Conservation (phyloP, 2,113 vertebrate genomes). For the Ictidomys tridecemlineatus region DNA sequence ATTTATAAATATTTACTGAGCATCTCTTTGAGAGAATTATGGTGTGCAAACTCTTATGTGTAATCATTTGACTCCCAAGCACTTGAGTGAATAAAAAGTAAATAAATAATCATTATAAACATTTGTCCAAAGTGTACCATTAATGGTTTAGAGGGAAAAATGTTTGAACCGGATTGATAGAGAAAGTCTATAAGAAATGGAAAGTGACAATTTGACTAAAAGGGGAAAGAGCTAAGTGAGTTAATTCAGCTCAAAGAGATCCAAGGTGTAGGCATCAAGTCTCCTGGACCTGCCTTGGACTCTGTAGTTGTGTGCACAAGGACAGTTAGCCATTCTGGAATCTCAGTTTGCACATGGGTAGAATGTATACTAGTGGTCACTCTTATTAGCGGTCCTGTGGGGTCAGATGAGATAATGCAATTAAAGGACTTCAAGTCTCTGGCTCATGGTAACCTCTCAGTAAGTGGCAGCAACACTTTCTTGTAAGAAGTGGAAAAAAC, state of each 20-base stretch:
- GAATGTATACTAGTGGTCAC: rapidly evolving
- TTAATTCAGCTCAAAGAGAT: rapidly evolving
- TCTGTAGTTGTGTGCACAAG: rapidly evolving
- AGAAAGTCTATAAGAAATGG: background rate
- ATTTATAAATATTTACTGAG: background rate
- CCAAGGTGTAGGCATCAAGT: rapidly evolving
- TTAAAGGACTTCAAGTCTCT: background rate
- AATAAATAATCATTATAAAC: background rate
- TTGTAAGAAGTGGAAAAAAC: background rate
- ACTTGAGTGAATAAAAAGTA: background rate
- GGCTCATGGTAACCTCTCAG: background rate
- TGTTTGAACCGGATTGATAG: too few species aligned
- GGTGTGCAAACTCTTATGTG: too few species aligned
- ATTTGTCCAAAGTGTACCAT: background rate
- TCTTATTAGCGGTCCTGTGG: rapidly evolving
- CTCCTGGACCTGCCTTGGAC: background rate
- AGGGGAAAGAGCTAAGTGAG: rapidly evolving
- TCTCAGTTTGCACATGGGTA: background rate
- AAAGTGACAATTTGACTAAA: background rate
- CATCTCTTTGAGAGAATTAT: background rate
- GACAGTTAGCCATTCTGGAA: too few species aligned
- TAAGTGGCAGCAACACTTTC: background rate
- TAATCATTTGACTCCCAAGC: background rate
- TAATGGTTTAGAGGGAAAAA: background rate
- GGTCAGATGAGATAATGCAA: background rate